Conservation (phyloP, 1,140 invertebrate species). For the Potamilus streckersoni region DNA sequence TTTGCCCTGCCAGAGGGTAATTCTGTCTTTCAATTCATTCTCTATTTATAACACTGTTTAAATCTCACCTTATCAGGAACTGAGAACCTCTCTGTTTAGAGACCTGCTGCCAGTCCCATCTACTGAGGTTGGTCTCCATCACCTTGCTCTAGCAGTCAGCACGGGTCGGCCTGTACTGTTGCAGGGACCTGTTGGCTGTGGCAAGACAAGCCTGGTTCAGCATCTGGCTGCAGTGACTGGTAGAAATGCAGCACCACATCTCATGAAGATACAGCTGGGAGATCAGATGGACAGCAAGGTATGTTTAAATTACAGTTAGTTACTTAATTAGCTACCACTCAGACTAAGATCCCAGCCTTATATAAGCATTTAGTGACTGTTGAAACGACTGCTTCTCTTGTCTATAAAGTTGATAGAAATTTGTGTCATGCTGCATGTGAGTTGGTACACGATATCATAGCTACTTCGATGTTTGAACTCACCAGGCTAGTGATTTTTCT, state of each 20-base stretch:
- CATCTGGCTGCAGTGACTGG: conserved; percentile 86
- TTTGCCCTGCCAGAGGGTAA: not conserved
- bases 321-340: not conserved
- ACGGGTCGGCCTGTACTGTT: conserved; percentile 78
- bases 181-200: conserved; percentile 91
- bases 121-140: conserved; percentile 52
- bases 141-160: conserved; percentile 62
- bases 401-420: too few species aligned
- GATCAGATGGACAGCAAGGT: conserved; percentile 97
- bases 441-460: too few species aligned
- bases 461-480: too few species aligned
- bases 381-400: not conserved
- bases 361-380: not conserved
- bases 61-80: not conserved
- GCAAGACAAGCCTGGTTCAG: conserved; percentile 93
- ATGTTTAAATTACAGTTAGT: conserved; percentile 2
- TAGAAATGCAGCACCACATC: conserved; percentile 66
- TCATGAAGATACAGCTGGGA: conserved; percentile 90
- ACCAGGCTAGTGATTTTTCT: too few species aligned
- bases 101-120: conserved; percentile 61
- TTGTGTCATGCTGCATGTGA: too few species aligned
- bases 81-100: not conserved
- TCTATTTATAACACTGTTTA: not conserved
- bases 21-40: not conserved
- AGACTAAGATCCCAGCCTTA: not conserved